Percentiles rank a stretch among this genome's conserved stretches.
Evolutionary conservation across 1,140 invertebrate species (phyloP).

Genomic region (Drosophila micromelanica): DNA sequence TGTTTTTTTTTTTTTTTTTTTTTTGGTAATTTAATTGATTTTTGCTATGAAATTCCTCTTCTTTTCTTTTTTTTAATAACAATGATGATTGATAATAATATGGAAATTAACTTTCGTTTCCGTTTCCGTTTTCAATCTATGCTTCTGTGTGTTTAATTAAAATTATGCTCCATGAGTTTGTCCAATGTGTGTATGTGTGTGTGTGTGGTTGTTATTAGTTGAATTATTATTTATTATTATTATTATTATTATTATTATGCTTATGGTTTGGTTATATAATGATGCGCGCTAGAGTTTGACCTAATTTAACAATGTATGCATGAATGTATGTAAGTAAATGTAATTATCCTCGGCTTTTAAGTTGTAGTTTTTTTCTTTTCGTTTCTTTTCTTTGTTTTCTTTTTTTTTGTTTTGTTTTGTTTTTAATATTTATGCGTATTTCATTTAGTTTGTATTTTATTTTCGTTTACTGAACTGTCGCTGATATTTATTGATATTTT

Average conservation of each 20-base stretch:
- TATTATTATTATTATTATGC: slow-evolving; percentile 32
- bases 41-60: slow-evolving; percentile 45
- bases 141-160: slow-evolving; percentile 34
- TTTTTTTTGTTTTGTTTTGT: slow-evolving; percentile 31
- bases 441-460: slow-evolving; percentile 46
- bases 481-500: slow-evolving; percentile 78
- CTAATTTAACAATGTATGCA: slow-evolving; percentile 65
- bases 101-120: slow-evolving; percentile 37
- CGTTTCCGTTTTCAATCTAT: slow-evolving; percentile 35
- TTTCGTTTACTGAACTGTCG: slow-evolving; percentile 57
- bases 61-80: slow-evolving; percentile 3
- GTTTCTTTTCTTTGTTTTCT: slow-evolving; percentile 16
- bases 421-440: slow-evolving; percentile 59
- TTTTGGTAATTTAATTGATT: slow-evolving; percentile 55
- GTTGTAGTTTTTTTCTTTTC: slow-evolving; percentile 9
- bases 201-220: slow-evolving; percentile 16
- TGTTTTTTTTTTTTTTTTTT: slow-evolving; percentile 6
- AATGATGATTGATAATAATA: slow-evolving; percentile 53
- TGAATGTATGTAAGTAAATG: slow-evolving; percentile 20
- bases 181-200: slow-evolving; percentile 8
- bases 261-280: slow-evolving; percentile 56
- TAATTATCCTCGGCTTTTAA: slow-evolving; percentile 19
- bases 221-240: too few species aligned
- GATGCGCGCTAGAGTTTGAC: slow-evolving; percentile 66
- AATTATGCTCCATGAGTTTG: slow-evolving; percentile 41